Evolutionary conservation across 2,888 invertebrate species (phyloP), one percentile per base, ranked within the genome.

Genomic region (Drosophila borborema): DNA sequence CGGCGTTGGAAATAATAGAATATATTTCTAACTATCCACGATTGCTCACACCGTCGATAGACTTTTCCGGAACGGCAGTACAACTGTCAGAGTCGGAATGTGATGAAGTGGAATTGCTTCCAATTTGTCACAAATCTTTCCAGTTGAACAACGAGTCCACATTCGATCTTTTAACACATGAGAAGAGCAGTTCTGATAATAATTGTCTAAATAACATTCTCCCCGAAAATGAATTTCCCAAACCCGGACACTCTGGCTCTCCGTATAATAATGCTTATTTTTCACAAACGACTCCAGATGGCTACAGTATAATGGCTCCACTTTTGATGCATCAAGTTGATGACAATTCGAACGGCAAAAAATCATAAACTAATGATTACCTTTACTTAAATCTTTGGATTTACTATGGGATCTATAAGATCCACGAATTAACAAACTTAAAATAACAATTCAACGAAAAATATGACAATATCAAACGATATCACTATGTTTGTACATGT

Each of bases 1-100:
- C 95, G 3, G 96, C 97, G 0, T 94, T 95, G 0, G 96, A 96
- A 92, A 96, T 98, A 68, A 96, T 97, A 2, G 97, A 97, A 72
- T 96, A 96, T 90, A 94, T 98, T 69, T 96, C 96, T 3, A 96
- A 95, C 85, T 95, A 96, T 92, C 96, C 97, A 18, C 95, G 96
- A 7, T 94, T 98, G 63, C 94, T 98, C 58, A 93, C 95, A 28
- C 97, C 98, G 0, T 96, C 97, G 87, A 94, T 97, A 43, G 97
- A 97, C 90, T 95, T 95, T 74, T 97, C 96, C 56, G 94, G 95
- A 65, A 95, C 96, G 51, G 96, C 96, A 70, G 95, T 97, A 58
- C 95, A 96, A 91, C 94, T 97, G 83, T 96, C 96, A 74, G 95
- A 96, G 86, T 94, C 94, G 0, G 91, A 92, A 51, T 90, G 88